phyloP scores from a whole-genome alignment of 1,140 invertebrate species.

The Aricia agestis region DNA sequence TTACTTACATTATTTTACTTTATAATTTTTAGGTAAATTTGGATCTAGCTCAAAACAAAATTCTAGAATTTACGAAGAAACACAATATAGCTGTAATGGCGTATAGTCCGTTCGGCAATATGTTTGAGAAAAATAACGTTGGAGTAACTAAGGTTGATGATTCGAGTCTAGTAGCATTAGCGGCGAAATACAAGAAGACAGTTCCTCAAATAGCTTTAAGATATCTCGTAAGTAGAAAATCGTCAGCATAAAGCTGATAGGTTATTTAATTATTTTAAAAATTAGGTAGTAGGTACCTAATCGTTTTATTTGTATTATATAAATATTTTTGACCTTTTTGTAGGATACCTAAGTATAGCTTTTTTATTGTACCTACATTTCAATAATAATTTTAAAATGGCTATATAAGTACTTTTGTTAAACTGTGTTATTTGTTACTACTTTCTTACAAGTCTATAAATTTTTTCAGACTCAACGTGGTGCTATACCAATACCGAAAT shows the following conservation, averaged over 20 bases:
- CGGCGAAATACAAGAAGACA: slow-evolving; percentile 80
- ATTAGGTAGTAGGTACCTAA: too few relatives aligned
- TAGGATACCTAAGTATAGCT: too few relatives aligned
- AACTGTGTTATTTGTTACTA: too few relatives aligned
- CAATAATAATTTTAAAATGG: too few relatives aligned
- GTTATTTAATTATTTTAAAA: too few relatives aligned
- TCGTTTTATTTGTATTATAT: too few relatives aligned
- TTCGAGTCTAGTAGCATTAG: slow-evolving; percentile 76
- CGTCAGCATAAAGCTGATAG: not conserved
- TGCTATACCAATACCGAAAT: slow-evolving; percentile 89
- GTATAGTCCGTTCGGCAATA: slow-evolving; percentile 84
- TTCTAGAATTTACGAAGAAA: slow-evolving; percentile 80
- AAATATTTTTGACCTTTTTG: too few relatives aligned
- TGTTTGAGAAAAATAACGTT: slow-evolving; percentile 49
- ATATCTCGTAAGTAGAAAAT: slow-evolving; percentile 74
- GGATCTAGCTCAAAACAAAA: slow-evolving; percentile 81
- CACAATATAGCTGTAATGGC: slow-evolving; percentile 81
- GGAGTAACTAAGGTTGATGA: slow-evolving; percentile 70
- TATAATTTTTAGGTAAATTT: slow-evolving; percentile 75
- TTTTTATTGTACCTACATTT: too few relatives aligned
- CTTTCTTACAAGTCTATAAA: not conserved
- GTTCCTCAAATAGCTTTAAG: slow-evolving; percentile 81
- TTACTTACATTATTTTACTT: slow-evolving; percentile 32
- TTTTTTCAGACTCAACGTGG: slow-evolving; percentile 79
- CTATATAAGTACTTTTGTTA: not conserved